Evolutionary conservation across 2,113 vertebrate genomes (phyloP).

Genomic region (Esox niger): DNA sequence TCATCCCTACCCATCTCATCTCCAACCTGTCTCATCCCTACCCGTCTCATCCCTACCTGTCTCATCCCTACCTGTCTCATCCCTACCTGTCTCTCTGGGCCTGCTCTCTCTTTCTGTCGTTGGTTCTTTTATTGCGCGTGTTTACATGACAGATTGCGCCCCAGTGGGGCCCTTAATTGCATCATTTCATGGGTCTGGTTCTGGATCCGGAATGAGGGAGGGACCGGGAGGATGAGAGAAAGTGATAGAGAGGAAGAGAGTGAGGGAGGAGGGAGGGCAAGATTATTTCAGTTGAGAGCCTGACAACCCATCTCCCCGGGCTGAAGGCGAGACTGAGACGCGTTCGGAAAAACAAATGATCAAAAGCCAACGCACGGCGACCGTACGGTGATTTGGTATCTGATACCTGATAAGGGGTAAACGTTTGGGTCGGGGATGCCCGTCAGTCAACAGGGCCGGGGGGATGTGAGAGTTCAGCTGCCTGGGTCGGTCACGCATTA

Average conservation of each 20-base stretch:
- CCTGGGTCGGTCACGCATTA: slow-evolving; percentile 36
- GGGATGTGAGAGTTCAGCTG: slow-evolving; percentile 58
- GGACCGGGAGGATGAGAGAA: slow-evolving; percentile 6
- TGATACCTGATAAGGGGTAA: slow-evolving; percentile 60
- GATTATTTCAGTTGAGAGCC: neutral
- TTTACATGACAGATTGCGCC: slow-evolving; percentile 78
- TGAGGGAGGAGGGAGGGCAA: slow-evolving; percentile 7
- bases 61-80: slow-evolving; percentile 52
- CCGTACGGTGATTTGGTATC: slow-evolving; percentile 53
- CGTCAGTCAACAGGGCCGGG: slow-evolving; percentile 47
- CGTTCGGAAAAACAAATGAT: neutral
- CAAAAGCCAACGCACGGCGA: slow-evolving; percentile 46
- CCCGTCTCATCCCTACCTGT: slow-evolving; percentile 14
- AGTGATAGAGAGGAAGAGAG: slow-evolving; percentile 19
- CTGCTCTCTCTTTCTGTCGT: slow-evolving; percentile 49
- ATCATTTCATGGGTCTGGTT: slow-evolving; percentile 76
- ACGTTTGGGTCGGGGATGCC: slow-evolving; percentile 25
- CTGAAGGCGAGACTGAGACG: neutral
- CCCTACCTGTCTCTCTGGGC: slow-evolving; percentile 47
- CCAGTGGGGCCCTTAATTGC: slow-evolving; percentile 76
- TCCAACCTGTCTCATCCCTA: neutral
- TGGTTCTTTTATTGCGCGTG: too few species aligned
- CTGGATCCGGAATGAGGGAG: slow-evolving; percentile 40
- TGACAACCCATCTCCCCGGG: neutral
- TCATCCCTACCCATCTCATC: neutral